Base-by-base conservation (phyloP, 2,797 vertebrate genomes). In the Otolemur crassicaudatus region DNA sequence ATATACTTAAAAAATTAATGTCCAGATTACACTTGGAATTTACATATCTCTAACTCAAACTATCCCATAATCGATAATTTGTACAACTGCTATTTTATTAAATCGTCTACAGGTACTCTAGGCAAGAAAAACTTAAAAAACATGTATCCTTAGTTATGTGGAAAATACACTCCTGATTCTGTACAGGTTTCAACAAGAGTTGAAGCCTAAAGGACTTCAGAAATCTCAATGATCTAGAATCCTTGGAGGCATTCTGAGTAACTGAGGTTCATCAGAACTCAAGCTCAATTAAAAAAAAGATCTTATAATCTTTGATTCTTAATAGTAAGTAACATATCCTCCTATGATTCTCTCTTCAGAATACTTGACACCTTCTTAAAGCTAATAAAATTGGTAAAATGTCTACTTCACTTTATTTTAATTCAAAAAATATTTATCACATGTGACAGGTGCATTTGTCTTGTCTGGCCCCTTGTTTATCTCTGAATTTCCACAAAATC, bases 341-440 rank as follows among this genome's bases (percentile, higher is more conserved):
- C 76, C 56, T 46, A 67, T 61, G 22, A 87, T 63, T 94, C 17
- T 63, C 13, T 53, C 34, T 69, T 75, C 25, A 69, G n/a, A 75
- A 73, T 31, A 70, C 3, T 73, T 80, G n/a, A 90, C 20, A 34
- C 25, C 46, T 77, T 72, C 77, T 84, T 46, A 84, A 43, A 31
- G 25, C 83, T 88, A 73, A 88, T 27, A 70, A 77, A 79, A 63
- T 53, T 17, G 3, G 17, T 61, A 10, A 34, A 37, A 90, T 77
- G 77, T 94, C 70, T 10, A 80, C 7, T 69, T 92, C 29, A 60
- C 80, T 94, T 73, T 83, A 61, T 49, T 29, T 56, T 65, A 94
- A 61, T 89, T 89, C 37, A 88, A 84, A 85, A 65, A 63, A 29
- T 58, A 75, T 40, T 84, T 90, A 23, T 46, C 31, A 82, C 2